Base-by-base conservation (phyloP, 2,113 vertebrate species). In the Eonycteris spelaea region DNA sequence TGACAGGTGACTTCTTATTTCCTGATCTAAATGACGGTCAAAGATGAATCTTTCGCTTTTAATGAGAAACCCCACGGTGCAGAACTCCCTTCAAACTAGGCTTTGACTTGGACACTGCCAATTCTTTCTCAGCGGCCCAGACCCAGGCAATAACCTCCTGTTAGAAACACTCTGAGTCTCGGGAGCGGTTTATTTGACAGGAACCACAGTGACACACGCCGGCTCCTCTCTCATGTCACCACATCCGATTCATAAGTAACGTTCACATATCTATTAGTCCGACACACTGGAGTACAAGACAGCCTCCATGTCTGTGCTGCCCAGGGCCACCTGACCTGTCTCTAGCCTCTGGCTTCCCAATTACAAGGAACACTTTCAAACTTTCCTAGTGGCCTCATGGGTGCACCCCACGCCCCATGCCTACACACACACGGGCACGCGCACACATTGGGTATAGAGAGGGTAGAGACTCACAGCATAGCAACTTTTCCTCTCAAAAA, bases 371-470 rank as follows among this genome's bases (percentile, higher is more conserved):
- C n/a, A 73, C 9, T 82, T 83, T 94, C 28, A 75, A 19, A 67
- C 4, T 59, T 40, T 67, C 30, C n/a, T 67, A 15, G 14, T 48
- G 22, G 24, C 21, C 79, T 45, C 40, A 24, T 65, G 35, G 2
- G 12, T 35, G 35, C 9, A 83, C 3, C 0, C 2, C 1, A 2
- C 4, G 13, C 6, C 15, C 0, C 5, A 3, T 8, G 8, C 5
- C 38, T 26, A 55, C 1, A 40, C 22, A 12, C 51, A n/a, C 30
- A 30, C 43, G 68, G 24, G 11, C 10, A 5, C 8, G 26, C 38
- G 35, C 26, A 38, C 55, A 63, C 67, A 53, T 21, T 33, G 40
- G 33, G 15, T 63, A 26, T 1, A 7, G 19, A 74, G 40, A 33
- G 22, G 21, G 10, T 28, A 13, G 26, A 93, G 35, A 70, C 14